Conservation (phyloP, 2,888 invertebrate species). For the Andrena praecox region DNA sequence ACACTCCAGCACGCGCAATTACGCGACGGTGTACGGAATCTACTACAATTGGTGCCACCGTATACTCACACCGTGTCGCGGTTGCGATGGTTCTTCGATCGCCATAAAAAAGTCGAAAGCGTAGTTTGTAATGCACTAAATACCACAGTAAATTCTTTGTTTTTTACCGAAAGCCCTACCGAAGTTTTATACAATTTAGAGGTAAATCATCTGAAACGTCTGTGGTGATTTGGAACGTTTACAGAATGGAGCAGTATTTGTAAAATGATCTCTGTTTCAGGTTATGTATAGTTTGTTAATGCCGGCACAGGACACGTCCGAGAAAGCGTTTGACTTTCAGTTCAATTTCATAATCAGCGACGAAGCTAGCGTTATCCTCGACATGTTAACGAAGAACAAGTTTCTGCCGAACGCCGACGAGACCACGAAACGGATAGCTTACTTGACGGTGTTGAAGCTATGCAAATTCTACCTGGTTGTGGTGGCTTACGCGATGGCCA, state of each 20-base stretch:
- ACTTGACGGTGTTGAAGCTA: conserved; percentile 94
- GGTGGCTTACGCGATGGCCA: conserved; percentile 87
- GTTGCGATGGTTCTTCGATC: conserved; percentile 87
- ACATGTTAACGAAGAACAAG: conserved; percentile 94
- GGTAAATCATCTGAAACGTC: conserved; percentile 82
- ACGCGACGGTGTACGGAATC: conserved; percentile 92
- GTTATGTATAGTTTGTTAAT: conserved; percentile 95
- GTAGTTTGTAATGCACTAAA: conserved; percentile 79
- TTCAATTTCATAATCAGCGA: conserved; percentile 89
- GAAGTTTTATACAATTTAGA: conserved; percentile 92
- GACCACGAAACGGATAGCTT: conserved; percentile 93
- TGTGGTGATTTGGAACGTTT: neutral
- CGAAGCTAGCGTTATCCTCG: conserved; percentile 89
- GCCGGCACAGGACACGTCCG: conserved; percentile 94
- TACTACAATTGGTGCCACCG: conserved; percentile 93
- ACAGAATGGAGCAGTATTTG: neutral
- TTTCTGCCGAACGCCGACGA: conserved; percentile 93
- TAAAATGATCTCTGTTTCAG: conserved; percentile 81
- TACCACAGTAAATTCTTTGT: conserved; percentile 87
- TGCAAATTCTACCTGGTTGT: conserved; percentile 95
- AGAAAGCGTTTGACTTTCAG: conserved; percentile 90
- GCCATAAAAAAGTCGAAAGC: conserved; percentile 80
- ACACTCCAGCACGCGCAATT: conserved; percentile 92
- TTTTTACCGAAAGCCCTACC: conserved; percentile 90
- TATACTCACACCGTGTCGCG: conserved; percentile 88